Percentiles rank a stretch among this genome's conserved stretches.
phyloP scores from a whole-genome alignment of 1,140 invertebrate genomes.

The Uloborus diversus region DNA sequence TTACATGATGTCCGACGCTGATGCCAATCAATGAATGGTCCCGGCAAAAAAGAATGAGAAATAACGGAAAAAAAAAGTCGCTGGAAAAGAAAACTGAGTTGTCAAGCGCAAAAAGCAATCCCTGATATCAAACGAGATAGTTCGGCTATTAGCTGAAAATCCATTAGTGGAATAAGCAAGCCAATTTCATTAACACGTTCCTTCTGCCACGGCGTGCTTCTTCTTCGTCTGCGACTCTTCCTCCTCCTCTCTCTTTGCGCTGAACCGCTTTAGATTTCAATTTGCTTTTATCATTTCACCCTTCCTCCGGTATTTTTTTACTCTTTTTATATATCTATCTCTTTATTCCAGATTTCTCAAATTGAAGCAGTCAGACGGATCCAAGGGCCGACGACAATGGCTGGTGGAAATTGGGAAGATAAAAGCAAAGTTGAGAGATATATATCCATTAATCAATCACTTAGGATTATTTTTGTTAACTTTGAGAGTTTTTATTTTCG shows the following conservation, averaged over 20 bases:
- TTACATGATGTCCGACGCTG: conserved; percentile 24
- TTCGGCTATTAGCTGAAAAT: conserved; percentile 47
- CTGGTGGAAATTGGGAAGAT: conserved; percentile 47
- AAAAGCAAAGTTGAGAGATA: conserved; percentile 42
- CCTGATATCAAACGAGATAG: conserved; percentile 35
- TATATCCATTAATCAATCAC: conserved; percentile 54
- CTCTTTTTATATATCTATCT: conserved; percentile 7
- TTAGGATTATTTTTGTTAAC: conserved; percentile 49
- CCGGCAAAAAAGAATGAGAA: conserved; percentile 5
- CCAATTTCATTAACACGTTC: conserved; percentile 53
- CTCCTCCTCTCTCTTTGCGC: not conserved
- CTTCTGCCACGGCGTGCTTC: not conserved
- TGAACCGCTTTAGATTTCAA: conserved; percentile 25
- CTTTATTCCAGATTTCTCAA: conserved; percentile 33
- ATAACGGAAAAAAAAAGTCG: conserved; percentile 8
- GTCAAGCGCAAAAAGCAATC: conserved; percentile 49
- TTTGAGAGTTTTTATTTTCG: not conserved
- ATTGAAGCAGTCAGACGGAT: conserved; percentile 45
- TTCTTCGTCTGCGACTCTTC: not conserved
- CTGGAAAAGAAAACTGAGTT: conserved; percentile 17
- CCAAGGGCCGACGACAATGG: conserved; percentile 29
- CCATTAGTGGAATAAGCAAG: conserved; percentile 49
- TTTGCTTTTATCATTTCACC: conserved; percentile 38
- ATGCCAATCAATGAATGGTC: conserved; percentile 39
- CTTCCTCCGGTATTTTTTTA: not conserved